phyloP scores from a whole-genome alignment of 2,797 vertebrate genomes.

The Babyrousa celebensis region DNA sequence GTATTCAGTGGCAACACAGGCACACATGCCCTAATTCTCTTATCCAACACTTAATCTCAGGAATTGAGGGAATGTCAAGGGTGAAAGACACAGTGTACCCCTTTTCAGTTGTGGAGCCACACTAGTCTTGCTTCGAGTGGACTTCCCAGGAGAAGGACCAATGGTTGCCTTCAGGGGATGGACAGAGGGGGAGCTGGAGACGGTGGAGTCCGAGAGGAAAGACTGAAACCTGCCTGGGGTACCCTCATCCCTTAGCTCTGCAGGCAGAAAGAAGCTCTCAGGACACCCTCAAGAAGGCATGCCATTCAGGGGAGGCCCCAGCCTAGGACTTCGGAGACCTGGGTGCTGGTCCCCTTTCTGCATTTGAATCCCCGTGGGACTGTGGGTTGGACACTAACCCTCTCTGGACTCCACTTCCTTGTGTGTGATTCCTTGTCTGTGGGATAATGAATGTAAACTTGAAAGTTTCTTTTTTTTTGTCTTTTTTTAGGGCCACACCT shows the following conservation, averaged over 20 bases:
- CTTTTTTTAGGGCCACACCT: too few relatives aligned
- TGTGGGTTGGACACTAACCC: background rate
- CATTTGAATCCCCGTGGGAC: background rate
- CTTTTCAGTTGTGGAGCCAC: background rate
- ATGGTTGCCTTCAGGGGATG: background rate
- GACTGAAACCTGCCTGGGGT: background rate
- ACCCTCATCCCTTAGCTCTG: background rate
- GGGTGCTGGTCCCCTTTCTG: background rate
- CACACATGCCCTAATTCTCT: too few relatives aligned
- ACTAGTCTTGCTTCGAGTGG: background rate
- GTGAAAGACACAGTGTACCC: background rate
- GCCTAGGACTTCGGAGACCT: background rate
- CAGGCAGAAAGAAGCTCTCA: background rate
- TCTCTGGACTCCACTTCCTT: background rate
- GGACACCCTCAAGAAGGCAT: background rate
- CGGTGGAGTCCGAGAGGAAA: background rate
- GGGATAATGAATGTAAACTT: background rate
- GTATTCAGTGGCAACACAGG: background rate
- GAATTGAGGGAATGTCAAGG: background rate
- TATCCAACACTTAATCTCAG: background rate
- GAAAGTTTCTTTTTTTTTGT: background rate
- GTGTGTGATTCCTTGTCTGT: background rate
- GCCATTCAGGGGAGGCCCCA: background rate
- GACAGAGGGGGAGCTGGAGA: background rate
- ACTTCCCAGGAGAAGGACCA: background rate